Evolutionary conservation across 2,113 vertebrate species (phyloP).

Genomic region (Ochotona princeps): DNA sequence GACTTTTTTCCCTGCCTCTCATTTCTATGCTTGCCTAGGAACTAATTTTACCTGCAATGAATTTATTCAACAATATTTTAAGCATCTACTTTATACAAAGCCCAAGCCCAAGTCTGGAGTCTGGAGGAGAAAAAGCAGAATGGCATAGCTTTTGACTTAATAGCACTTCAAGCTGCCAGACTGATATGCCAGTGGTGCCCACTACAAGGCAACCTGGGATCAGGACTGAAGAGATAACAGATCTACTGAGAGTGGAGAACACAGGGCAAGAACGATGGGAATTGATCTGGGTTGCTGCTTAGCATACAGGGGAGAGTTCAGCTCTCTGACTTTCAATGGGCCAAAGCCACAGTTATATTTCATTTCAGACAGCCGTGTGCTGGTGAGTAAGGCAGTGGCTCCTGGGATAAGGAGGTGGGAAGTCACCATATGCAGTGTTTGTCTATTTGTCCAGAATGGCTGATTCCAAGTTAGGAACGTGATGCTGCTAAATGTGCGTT

Average conservation of each 20-base stretch:
- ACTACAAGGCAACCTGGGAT: not conserved
- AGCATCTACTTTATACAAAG: not conserved
- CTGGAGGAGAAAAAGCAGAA: not conserved
- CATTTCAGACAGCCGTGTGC: not conserved
- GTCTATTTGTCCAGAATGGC: too few relatives aligned
- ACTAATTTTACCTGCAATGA: constrained; percentile 35
- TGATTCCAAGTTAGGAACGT: not conserved
- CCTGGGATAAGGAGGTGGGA: fast-evolving
- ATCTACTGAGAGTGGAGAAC: not conserved
- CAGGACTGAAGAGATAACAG: not conserved
- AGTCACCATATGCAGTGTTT: not conserved
- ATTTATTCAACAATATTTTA: constrained; percentile 49
- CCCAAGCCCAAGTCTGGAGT: not conserved
- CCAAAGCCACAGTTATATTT: not conserved
- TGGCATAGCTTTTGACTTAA: constrained; percentile 4
- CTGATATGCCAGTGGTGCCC: not conserved
- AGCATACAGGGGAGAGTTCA: not conserved
- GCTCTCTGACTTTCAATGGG: not conserved
- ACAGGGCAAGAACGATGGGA: not conserved
- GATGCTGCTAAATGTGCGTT: not conserved
- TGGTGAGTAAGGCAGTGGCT: not conserved
- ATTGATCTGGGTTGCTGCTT: not conserved
- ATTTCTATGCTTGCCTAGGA: constrained; percentile 30
- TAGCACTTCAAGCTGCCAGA: not conserved
- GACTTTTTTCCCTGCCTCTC: constrained; percentile 20